These are phyloP conservation scores for Macrobrachium rosenbergii DNA, from an alignment of 1,140 invertebrate genomes.

Conservation along the genomic window DNA sequence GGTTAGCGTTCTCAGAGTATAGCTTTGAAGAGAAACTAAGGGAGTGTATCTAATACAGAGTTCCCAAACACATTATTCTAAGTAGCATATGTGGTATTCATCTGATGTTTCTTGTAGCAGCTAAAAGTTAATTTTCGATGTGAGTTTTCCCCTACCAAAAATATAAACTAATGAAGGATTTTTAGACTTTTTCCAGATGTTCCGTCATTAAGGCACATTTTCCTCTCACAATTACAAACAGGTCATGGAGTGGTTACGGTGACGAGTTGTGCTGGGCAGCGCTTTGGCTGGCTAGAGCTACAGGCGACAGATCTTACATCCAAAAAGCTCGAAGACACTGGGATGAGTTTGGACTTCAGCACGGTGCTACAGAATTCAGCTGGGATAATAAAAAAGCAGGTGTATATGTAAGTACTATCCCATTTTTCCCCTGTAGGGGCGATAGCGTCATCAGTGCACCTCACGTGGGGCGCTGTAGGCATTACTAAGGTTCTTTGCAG, in stretches of 20 bases:
- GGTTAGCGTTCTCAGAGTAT: too few species aligned
- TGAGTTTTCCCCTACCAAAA: too few species aligned
- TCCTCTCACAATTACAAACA: background rate
- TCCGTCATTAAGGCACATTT: background rate
- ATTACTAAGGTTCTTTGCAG: too few species aligned
- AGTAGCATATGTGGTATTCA: too few species aligned
- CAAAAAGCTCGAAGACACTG: constrained; percentile 74
- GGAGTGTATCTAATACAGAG: too few species aligned
- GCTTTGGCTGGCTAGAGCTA: constrained; percentile 63
- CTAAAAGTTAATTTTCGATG: too few species aligned
- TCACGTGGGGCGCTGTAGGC: too few species aligned
- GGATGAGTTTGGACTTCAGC: constrained; percentile 70
- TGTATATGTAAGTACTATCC: constrained; percentile 71
- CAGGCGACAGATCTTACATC: constrained; percentile 73
- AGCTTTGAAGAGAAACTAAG: too few species aligned
- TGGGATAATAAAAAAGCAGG: constrained; percentile 77
- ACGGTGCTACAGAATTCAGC: constrained; percentile 71
- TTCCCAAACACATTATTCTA: too few species aligned
- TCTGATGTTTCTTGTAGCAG: too few species aligned
- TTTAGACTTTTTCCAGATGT: too few species aligned
- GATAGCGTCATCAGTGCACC: too few species aligned
- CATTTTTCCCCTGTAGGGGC: background rate
- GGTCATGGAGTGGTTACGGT: constrained; percentile 63
- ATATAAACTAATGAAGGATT: background rate
- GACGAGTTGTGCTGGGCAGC: constrained; percentile 64